Percentiles rank a stretch among this genome's conserved stretches.
Conservation (phyloP, 2,888 invertebrate species). For the Therioaphis trifolii region DNA sequence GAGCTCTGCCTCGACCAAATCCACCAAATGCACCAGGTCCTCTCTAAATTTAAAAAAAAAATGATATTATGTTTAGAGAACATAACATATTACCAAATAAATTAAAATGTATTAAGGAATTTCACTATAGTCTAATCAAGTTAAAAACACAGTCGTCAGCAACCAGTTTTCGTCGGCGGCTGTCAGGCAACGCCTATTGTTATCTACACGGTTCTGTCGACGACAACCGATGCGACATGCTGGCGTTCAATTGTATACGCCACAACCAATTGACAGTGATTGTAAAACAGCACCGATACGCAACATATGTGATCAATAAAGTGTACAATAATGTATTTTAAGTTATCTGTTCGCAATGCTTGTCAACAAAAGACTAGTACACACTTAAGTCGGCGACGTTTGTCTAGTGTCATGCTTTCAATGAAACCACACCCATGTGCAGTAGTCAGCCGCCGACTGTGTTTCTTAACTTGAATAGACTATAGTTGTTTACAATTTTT, state of each 20-base stretch:
- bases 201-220: too few species aligned
- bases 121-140: too few species aligned
- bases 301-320: background rate
- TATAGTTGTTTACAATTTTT: slow-evolving; percentile 24
- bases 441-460: background rate
- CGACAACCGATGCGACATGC: too few species aligned
- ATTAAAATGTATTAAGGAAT: too few species aligned
- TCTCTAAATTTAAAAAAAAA: slow-evolving; percentile 75
- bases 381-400: background rate
- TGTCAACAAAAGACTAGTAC: background rate
- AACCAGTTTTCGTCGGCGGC: too few species aligned
- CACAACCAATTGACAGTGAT: too few species aligned
- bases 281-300: background rate
- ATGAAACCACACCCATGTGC: background rate
- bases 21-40: slow-evolving; percentile 71
- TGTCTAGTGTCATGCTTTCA: background rate
- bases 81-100: too few species aligned
- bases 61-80: slow-evolving; percentile 60
- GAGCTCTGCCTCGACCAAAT: slow-evolving; percentile 79
- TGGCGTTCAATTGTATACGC: too few species aligned
- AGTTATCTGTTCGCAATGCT: background rate
- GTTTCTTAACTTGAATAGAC: background rate
- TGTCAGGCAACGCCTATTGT: too few species aligned
- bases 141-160: too few species aligned
- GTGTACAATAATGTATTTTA: slow-evolving; percentile 1